Base-by-base conservation (phyloP, 2,888 invertebrate genomes). In the Drosophila pseudotakahashii region DNA sequence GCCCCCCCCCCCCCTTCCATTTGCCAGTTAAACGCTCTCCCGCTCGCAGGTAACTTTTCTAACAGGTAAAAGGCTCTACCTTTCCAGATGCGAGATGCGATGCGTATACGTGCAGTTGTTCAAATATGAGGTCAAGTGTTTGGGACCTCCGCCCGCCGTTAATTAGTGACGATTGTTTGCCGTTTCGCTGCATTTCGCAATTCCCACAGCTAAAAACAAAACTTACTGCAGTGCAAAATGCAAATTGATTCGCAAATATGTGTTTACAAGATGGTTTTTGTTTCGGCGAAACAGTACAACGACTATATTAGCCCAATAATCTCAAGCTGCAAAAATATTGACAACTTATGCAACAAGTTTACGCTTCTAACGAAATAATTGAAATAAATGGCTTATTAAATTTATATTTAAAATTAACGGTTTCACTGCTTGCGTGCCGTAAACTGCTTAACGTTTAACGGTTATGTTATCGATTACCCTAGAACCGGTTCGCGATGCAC, bases 101-200 rank as follows among this genome's bases (percentile, higher is more conserved):
- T 44, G 44, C 44, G 34, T 34, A 11, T 19, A 10, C 19, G 48
- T 48, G 48, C 84, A 76, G 79, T 79, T 76, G 76, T 77, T 84
- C 81, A 87, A 81, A 88, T 87, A 87, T 87, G 83, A 71, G 83
- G 83, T 84, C 83, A 84, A 84, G 81, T 87, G 89, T 81, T 81
- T 86, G 77, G 78, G 10, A 81, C 87, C 57, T 30, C 37, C 52
- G 34, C 54, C 51, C 39, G 23, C 55, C 30, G 63, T 85, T 82
- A 88, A 85, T 82, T 85, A 88, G 73, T 54, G 62, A 42, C 73
- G 72, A 87, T 84, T 78, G 82, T 47, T 68, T 57, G 73, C 79
- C 73, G 57, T 74, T 70, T 63, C 68, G 82, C 62, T 77, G 82
- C 73, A 68, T 79, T 77, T 76, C 50, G 64, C 68, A 66, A 67